Evolutionary conservation across 2,797 vertebrate species (phyloP).

Genomic region (Pogoniulus pusillus): DNA sequence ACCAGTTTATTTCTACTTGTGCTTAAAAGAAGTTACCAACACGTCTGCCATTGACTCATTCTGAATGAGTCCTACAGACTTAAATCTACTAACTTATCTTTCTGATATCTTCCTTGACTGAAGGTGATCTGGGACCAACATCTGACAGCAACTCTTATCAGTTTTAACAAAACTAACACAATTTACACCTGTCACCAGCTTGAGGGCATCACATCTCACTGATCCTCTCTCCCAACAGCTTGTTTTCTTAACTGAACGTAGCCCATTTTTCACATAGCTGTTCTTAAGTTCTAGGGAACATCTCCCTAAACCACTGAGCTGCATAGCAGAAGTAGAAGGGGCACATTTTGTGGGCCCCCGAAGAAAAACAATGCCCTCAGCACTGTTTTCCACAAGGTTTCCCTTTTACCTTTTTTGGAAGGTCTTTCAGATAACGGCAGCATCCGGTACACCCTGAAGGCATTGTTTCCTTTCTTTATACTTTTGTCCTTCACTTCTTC

Average conservation of each 20-base stretch:
- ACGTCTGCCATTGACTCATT: neutral
- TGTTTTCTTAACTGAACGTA: neutral
- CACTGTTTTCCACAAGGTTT: neutral
- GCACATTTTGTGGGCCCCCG: neutral
- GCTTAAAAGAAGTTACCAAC: neutral
- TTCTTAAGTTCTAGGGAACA: neutral
- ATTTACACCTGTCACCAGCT: neutral
- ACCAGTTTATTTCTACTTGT: neutral
- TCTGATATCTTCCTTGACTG: neutral
- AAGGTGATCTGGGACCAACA: neutral
- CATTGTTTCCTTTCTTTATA: slow-evolving; percentile 98
- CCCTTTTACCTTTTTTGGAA: slow-evolving; percentile 88
- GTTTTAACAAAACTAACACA: neutral
- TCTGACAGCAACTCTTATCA: neutral
- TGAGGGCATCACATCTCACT: neutral
- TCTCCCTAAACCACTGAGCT: neutral
- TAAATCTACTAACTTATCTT: neutral
- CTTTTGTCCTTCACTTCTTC: slow-evolving; percentile 99
- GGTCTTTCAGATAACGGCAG: slow-evolving; percentile 87
- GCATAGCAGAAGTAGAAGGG: neutral
- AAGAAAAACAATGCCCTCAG: neutral
- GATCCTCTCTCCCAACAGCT: neutral
- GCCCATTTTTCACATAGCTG: neutral
- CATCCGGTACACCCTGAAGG: slow-evolving; percentile 97
- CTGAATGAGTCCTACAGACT: neutral